Conservation (phyloP, 2,797 vertebrate species). For the Anguilla marmorata region DNA sequence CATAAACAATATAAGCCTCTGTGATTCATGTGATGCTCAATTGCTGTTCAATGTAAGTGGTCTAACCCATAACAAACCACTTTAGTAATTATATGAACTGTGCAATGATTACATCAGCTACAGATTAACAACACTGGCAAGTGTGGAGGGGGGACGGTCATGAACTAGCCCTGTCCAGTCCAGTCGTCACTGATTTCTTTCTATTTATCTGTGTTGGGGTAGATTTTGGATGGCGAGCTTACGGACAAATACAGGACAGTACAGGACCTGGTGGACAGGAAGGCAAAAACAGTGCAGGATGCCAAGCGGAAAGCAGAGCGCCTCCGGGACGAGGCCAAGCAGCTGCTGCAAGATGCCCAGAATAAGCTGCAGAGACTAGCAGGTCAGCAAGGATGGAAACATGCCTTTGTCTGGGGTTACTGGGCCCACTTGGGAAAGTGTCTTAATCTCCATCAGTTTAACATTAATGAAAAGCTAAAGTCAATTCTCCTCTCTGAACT, state of each 20-base stretch:
- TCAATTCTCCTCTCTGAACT: not conserved
- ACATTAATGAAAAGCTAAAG: not conserved
- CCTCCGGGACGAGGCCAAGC: slow-evolving; percentile 83
- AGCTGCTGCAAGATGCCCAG: slow-evolving; percentile 82
- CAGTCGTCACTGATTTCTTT: not conserved
- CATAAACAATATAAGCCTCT: not conserved
- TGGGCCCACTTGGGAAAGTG: not conserved
- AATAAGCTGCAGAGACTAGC: slow-evolving; percentile 83
- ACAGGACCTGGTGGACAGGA: slow-evolving; percentile 83
- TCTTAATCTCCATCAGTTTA: not conserved
- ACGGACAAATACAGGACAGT: slow-evolving; percentile 85
- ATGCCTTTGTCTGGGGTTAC: not conserved
- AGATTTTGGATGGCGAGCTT: slow-evolving; percentile 87
- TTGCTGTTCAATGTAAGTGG: not conserved
- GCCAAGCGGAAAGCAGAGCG: slow-evolving; percentile 84
- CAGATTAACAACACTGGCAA: not conserved
- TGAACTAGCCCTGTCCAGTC: not conserved
- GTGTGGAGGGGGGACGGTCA: not conserved
- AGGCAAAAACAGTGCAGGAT: slow-evolving; percentile 79
- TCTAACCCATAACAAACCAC: not conserved
- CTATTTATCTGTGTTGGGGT: slow-evolving; percentile 29
- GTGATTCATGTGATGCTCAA: not conserved
- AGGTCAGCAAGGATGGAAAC: slow-evolving; percentile 64
- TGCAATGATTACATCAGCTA: not conserved
- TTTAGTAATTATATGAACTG: not conserved